Evolutionary conservation across 2,888 invertebrate species (phyloP).

Genomic region (Pheosia gnoma): DNA sequence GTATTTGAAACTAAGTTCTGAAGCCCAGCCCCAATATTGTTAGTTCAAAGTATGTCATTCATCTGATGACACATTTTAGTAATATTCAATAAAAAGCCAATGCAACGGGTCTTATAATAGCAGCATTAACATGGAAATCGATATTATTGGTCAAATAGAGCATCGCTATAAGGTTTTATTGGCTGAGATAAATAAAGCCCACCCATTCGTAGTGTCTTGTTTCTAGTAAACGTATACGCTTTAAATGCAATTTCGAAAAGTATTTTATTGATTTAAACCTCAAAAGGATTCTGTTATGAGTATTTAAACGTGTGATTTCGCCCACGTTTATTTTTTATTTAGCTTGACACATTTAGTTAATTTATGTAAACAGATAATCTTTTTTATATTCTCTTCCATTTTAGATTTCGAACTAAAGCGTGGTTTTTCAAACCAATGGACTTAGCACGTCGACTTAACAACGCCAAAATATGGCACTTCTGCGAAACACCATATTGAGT

Average conservation of each 20-base stretch:
- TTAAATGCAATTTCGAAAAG: background rate
- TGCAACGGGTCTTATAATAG: background rate
- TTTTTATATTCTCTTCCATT: too few relatives aligned
- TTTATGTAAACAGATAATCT: too few relatives aligned
- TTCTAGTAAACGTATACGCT: background rate
- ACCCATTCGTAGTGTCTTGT: constrained; percentile 1
- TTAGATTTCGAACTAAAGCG: too few relatives aligned
- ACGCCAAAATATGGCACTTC: too few relatives aligned
- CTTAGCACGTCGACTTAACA: too few relatives aligned
- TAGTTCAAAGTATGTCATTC: too few relatives aligned
- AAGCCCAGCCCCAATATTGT: too few relatives aligned
- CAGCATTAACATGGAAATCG: constrained; percentile 5
- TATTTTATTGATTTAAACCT: background rate
- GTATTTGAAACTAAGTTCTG: background rate
- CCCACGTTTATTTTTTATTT: background rate
- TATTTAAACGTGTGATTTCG: background rate
- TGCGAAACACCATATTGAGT: too few relatives aligned
- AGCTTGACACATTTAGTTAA: too few relatives aligned
- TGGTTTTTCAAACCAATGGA: too few relatives aligned
- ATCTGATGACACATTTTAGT: too few relatives aligned
- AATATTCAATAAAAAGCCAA: too few relatives aligned
- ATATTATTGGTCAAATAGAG: constrained; percentile 8
- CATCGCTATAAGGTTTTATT: background rate
- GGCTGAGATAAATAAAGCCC: background rate
- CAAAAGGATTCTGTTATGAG: constrained; percentile 8